Base-by-base conservation (phyloP, 2,797 vertebrate species). In the Macroramphosus scolopax region DNA sequence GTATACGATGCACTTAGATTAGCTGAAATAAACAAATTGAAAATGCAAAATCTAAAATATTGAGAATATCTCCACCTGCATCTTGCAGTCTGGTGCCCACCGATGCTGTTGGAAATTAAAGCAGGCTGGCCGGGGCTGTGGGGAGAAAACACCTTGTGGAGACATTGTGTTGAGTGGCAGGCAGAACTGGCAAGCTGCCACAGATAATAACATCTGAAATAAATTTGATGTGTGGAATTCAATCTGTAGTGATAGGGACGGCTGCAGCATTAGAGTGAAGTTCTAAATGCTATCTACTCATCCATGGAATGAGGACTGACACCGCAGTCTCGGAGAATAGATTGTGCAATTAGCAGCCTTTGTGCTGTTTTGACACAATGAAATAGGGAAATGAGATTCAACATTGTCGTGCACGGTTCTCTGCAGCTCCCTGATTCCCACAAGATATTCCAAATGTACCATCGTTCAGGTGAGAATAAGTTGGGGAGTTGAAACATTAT, bases 191-290 rank as follows among this genome's bases (percentile, higher is more conserved):
- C 80, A 70, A 78, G 75, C 83, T 82, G 85, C 84, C 88, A 84
- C 80, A 75, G 83, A 88, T 87, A 86, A 88, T 87, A 85, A 83
- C 83, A 86, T 86, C 82, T 87, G 80, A 88, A 87, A 88, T 81
- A 87, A 82, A 88, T 87, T 77, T 88, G 80, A 89, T 85, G 84
- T 85, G 85, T 82, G 86, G 83, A 88, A 89, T 89, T 87, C 82
- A 87, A 87, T 86, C 83, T 83, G 79, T 80, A 81, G 82, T 55
- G 79, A 83, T 87, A 63, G 82, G 80, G 80, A 82, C 67, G 72
- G 76, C 82, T 66, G 69, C 73, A 71, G 77, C 81, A 80, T 87
- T 75, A 81, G 72, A 82, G 81, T 68, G 81, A 83, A 80, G 76
- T 83, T 83, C 83, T 87, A 86, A 89, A 89, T 83, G 85, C 75